Evolutionary conservation across 2,888 invertebrate species (phyloP).

Genomic region (Morpho helenor): DNA sequence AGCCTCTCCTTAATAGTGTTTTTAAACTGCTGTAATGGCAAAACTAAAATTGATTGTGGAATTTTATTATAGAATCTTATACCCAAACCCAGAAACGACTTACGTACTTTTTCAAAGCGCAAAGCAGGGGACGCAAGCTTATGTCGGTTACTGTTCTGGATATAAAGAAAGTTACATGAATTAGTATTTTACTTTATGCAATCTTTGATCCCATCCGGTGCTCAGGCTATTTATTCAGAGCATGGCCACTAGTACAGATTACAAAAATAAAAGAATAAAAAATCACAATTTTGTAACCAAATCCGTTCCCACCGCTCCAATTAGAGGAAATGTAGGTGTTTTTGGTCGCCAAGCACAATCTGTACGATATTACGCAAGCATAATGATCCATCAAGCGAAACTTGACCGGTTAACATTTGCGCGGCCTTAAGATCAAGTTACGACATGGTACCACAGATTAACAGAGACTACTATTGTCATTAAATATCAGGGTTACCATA

Average conservation of each 20-base stretch:
- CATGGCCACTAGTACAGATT: constrained; percentile 1
- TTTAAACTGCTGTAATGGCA: too few relatives aligned
- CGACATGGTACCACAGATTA: constrained; percentile 39
- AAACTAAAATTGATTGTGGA: too few relatives aligned
- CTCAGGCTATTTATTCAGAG: constrained; percentile 4
- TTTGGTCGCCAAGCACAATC: constrained; percentile 15
- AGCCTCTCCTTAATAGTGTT: too few relatives aligned
- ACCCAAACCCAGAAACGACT: too few relatives aligned
- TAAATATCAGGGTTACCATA: constrained; percentile 4
- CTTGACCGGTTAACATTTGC: constrained; percentile 69
- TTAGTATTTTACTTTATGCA: background rate
- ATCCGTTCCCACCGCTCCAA: constrained; percentile 15
- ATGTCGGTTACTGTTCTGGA: too few relatives aligned
- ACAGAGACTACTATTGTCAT: constrained; percentile 22
- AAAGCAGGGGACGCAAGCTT: too few relatives aligned
- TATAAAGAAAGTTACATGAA: too few relatives aligned
- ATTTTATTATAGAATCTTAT: too few relatives aligned
- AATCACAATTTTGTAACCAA: constrained; percentile 1
- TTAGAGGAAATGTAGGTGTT: constrained; percentile 18
- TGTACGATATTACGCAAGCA: constrained; percentile 20
- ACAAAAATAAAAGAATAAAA: constrained; percentile 4
- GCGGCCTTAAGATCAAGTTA: constrained; percentile 56
- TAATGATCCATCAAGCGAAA: constrained; percentile 28
- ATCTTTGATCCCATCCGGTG: constrained; percentile 7
- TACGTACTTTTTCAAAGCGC: too few relatives aligned